Evolutionary conservation across 2,888 invertebrate genomes (phyloP).

Genomic region (Incurvaria masculella): DNA sequence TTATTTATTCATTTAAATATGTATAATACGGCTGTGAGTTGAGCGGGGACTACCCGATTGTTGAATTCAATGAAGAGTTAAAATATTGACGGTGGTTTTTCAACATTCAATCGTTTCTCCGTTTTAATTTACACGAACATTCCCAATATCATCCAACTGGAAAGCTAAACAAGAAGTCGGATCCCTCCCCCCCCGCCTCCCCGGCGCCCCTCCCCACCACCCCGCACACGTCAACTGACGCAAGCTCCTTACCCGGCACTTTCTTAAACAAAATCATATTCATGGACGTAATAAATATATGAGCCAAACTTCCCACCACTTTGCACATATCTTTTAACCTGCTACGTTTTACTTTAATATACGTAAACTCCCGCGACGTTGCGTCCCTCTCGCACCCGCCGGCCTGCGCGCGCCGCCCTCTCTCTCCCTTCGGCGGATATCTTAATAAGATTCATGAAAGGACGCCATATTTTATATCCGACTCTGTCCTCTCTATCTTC

Average conservation of each 20-base stretch:
- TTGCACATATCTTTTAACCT: conserved; percentile 49
- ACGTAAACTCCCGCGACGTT: conserved; percentile 41
- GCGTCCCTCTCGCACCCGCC: conserved; percentile 21
- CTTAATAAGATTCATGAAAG: conserved; percentile 83
- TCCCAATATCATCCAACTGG: no score
- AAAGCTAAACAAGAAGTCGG: no score
- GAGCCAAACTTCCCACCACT: conserved; percentile 20
- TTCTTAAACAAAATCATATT: conserved; percentile 53
- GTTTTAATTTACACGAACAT: no score
- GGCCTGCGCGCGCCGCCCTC: conserved; percentile 28
- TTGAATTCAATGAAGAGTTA: no score
- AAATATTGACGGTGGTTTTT: no score
- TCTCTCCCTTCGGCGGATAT: conserved; percentile 63
- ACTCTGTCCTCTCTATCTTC: conserved; percentile 59
- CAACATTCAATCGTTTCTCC: no score
- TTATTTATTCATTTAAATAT: no score
- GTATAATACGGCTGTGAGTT: no score
- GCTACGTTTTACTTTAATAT: conserved; percentile 53
- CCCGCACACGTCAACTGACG: not conserved
- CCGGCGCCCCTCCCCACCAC: no score
- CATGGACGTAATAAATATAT: conserved; percentile 51
- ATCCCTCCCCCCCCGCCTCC: no score
- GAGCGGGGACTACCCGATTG: no score
- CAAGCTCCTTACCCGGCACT: conserved; percentile 23
- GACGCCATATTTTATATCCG: conserved; percentile 78